Conservation (phyloP, 2,113 vertebrate genomes). For the Desmodus rotundus region DNA sequence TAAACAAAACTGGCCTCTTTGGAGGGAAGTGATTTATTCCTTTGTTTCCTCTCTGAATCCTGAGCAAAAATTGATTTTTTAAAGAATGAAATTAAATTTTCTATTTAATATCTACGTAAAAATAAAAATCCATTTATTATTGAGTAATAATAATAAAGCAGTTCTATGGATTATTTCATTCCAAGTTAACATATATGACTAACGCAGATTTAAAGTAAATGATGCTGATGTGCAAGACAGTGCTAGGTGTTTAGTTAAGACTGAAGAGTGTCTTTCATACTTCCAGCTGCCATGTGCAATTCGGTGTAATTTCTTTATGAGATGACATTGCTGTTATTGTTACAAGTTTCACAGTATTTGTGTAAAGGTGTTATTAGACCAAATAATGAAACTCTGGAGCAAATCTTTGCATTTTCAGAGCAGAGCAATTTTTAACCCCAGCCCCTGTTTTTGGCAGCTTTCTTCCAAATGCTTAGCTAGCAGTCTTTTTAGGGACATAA, state of each 20-base stretch:
- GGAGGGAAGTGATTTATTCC: constrained; percentile 13
- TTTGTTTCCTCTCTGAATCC: constrained; percentile 11
- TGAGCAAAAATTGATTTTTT: constrained; percentile 16
- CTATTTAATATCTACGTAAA: not conserved
- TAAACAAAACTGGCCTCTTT: constrained; percentile 8
- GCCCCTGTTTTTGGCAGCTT: not conserved
- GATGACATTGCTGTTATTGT: not conserved
- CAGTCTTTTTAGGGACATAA: not conserved
- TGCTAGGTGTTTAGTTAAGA: not conserved
- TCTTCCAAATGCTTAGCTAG: not conserved
- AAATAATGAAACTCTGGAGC: not conserved
- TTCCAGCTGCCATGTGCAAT: not conserved
- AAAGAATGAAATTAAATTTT: constrained; percentile 19
- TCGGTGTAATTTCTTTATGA: not conserved
- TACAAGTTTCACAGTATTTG: not conserved
- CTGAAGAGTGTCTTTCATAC: not conserved
- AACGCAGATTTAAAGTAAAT: not conserved
- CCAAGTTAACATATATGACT: not conserved
- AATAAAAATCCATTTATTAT: not conserved
- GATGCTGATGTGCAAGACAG: not conserved
- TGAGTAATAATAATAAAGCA: not conserved
- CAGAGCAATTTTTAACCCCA: not conserved
- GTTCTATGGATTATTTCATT: not conserved
- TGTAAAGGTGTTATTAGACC: not conserved
- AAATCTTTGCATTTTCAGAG: not conserved